Evolutionary conservation across 35 echinoderm and acorn worm species (phyloP).

Genomic region (Eucidaris tribuloides): DNA sequence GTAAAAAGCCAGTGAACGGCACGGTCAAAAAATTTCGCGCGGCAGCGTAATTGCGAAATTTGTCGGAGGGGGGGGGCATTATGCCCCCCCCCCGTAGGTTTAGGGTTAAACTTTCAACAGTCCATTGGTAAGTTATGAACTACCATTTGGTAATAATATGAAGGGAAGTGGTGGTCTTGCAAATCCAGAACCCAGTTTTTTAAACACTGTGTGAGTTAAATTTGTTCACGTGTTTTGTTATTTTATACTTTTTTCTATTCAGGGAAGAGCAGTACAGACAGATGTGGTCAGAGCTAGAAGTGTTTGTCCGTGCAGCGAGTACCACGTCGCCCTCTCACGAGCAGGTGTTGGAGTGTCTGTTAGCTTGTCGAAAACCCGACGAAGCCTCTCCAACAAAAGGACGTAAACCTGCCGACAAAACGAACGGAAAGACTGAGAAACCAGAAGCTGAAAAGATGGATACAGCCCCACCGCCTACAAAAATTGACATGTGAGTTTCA

Average conservation of each 20-base stretch:
- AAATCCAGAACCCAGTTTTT: too few relatives aligned
- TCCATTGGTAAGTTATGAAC: neutral
- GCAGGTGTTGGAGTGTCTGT: slow-evolving; percentile 75
- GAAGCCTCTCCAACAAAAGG: slow-evolving; percentile 29
- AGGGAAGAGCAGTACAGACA: slow-evolving; percentile 95
- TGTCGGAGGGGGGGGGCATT: too few relatives aligned
- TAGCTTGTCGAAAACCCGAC: slow-evolving; percentile 83
- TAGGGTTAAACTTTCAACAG: neutral
- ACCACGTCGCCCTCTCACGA: slow-evolving; percentile 73
- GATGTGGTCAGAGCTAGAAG: slow-evolving; percentile 95
- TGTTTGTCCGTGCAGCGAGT: slow-evolving; percentile 55
- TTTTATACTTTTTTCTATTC: too few relatives aligned
- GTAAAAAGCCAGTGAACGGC: too few relatives aligned
- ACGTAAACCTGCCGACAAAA: slow-evolving; percentile 14
- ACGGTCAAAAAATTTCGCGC: too few relatives aligned
- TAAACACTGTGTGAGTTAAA: neutral
- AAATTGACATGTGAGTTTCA: neutral
- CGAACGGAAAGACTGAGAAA: slow-evolving; percentile 9
- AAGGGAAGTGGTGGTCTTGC: too few relatives aligned
- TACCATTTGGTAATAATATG: too few relatives aligned
- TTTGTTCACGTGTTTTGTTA: neutral
- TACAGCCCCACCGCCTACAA: neutral
- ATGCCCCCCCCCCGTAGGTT: too few relatives aligned
- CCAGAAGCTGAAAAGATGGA: slow-evolving; percentile 33
- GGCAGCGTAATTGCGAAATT: too few relatives aligned